Base-by-base conservation (phyloP, 2,797 vertebrate genomes). In the Enteromius afrohamiltoni region DNA sequence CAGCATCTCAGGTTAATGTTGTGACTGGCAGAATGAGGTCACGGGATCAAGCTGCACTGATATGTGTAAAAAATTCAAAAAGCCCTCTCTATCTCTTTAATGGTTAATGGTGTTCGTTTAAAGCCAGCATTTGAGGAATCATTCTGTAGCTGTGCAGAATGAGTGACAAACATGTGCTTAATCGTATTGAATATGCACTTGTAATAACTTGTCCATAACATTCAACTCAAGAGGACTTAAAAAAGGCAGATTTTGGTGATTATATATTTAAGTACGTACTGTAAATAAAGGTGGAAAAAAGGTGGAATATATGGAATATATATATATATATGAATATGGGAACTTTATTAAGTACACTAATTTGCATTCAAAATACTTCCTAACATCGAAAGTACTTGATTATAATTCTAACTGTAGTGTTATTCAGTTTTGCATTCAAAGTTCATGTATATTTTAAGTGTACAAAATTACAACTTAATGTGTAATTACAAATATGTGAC, bases 1-100 rank as follows among this genome's bases (percentile, higher is more conserved):
- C 16, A n/a, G 16, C 42, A 29, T 67, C 34, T 60, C 17, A 10
- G 58, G 8, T 3, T 37, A 58, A 69, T 34, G 45, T 55, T 58
- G 58, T 55, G 11, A 34, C 2, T 17, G 49, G 58, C 65, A 77
- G 74, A 77, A 77, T 47, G 23, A 31, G 74, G 23, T 69, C 26
- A 70, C 1, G 19, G 47, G n/a, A 45, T 71, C 3, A 37, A 13
- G 1, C 23, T n/a, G 62, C 23, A 62, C 26, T 62, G 23, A 62
- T 29, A 14, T 6, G 23, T 26, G 11, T 29, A 17, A 3, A 64
- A 31, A 64, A 26, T 7, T 55, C 51, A 6, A 62, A 16, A 29
- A 4, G 10, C 26, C 26, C 23, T 29, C 5, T 62, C 51, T 7
- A 9, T n/a, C 58, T 62, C 31, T 65, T 9, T 17, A 19, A 31